Evolutionary conservation across 1,140 invertebrate species (phyloP).

Genomic region (Pseudachorutes palmiensis): DNA sequence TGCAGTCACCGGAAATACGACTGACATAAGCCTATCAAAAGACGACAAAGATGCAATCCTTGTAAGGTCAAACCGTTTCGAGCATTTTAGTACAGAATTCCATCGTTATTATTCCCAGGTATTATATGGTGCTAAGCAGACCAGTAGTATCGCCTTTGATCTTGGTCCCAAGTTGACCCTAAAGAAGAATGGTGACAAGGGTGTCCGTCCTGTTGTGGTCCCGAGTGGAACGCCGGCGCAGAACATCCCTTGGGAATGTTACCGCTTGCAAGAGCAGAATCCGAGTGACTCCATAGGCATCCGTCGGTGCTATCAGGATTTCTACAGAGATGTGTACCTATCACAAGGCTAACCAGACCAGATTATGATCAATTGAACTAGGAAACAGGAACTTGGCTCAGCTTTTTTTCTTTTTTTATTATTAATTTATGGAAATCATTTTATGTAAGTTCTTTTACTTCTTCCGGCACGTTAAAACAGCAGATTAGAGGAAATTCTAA

Average conservation of each 20-base stretch:
- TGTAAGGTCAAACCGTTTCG: not conserved
- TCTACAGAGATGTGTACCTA: slow-evolving; percentile 10
- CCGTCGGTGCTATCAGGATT: slow-evolving; percentile 6
- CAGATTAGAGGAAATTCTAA: no score
- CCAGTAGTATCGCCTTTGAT: not conserved
- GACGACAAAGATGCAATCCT: not conserved
- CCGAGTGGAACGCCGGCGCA: not conserved
- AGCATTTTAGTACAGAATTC: no score
- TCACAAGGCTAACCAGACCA: not conserved
- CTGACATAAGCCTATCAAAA: not conserved
- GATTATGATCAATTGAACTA: no score
- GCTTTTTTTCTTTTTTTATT: no score
- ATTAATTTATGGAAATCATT: no score
- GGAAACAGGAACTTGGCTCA: no score
- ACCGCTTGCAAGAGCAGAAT: slow-evolving; percentile 4
- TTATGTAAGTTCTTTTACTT: no score
- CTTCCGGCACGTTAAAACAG: no score
- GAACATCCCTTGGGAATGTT: slow-evolving; percentile 8
- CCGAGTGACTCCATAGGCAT: not conserved
- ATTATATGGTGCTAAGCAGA: not conserved
- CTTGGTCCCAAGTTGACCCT: not conserved
- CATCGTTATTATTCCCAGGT: not conserved
- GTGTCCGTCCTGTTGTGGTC: not conserved
- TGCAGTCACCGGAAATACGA: not conserved
- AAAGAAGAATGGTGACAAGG: not conserved